Evolutionary conservation across 2,113 vertebrate genomes (phyloP).

Genomic region (Addax nasomaculatus): DNA sequence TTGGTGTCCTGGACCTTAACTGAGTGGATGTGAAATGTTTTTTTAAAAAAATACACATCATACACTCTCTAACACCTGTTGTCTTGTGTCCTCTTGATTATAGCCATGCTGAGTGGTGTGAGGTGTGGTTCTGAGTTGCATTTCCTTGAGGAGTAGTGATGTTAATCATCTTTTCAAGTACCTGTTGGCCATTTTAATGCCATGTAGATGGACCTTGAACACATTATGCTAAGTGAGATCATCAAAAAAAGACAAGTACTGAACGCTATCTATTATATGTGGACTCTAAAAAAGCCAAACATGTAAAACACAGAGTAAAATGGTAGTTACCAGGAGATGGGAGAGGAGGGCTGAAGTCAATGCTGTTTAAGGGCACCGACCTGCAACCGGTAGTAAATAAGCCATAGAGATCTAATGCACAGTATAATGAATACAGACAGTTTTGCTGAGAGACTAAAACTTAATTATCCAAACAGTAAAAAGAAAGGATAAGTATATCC

Average conservation of each 20-base stretch:
- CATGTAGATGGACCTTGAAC: neutral
- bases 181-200: neutral
- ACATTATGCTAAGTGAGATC: neutral
- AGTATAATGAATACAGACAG: neutral
- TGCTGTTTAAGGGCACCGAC: neutral
- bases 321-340: neutral
- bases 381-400: neutral
- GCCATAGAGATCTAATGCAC: neutral
- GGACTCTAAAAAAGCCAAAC: neutral
- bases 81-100: neutral
- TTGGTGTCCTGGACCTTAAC: neutral
- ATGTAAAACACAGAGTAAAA: neutral
- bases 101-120: neutral
- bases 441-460: neutral
- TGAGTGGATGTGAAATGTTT: neutral
- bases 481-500: neutral
- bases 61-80: neutral
- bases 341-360: neutral
- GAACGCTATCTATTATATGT: neutral
- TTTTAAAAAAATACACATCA: neutral
- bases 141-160: neutral
- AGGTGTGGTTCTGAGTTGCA: neutral
- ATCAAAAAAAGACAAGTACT: neutral
- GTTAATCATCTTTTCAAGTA: neutral
- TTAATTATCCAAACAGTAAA: neutral